A percentile compares a stretch with the other conserved stretches of the same genome.
These are phyloP conservation scores for Mormoops blainvillei DNA, from an alignment of 2,113 vertebrate genomes.

Conservation along the genomic window DNA sequence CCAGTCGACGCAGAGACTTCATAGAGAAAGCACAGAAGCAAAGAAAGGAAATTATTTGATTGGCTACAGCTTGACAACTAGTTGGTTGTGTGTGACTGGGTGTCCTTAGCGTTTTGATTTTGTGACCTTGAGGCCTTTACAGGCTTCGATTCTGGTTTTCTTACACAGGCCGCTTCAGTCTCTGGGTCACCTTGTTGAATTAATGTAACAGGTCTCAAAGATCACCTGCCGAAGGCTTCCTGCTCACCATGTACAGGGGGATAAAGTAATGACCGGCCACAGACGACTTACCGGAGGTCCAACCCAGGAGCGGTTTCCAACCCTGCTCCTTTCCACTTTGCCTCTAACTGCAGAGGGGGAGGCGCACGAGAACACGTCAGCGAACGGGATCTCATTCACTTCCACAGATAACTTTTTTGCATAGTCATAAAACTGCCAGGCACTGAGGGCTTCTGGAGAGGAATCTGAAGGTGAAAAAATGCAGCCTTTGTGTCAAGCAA, in stretches of 20 bases:
- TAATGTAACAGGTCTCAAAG: not conserved
- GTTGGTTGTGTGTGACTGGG: not conserved
- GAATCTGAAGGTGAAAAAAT: not conserved
- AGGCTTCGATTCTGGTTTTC: not conserved
- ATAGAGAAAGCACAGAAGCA: not conserved
- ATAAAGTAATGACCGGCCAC: not conserved
- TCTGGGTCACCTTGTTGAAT: not conserved
- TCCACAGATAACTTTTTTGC: not conserved
- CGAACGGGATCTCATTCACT: not conserved
- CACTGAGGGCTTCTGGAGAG: not conserved
- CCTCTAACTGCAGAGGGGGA: not conserved
- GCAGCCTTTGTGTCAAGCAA: not conserved
- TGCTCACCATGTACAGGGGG: not conserved
- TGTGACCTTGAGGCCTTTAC: not conserved
- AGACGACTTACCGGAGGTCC: not conserved
- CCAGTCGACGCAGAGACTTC: not conserved
- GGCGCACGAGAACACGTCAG: not conserved
- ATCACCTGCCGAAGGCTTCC: too few species aligned
- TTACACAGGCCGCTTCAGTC: not conserved
- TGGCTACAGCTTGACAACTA: not conserved
- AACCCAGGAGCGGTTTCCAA: too few species aligned
- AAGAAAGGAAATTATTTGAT: not conserved
- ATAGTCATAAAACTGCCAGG: not conserved
- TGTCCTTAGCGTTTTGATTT: not conserved
- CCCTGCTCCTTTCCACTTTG: not conserved